Percentiles rank a stretch among this genome's conserved stretches.
These are phyloP conservation scores for Elephas maximus DNA, from an alignment of 2,113 vertebrate genomes.

Conservation along the genomic window DNA sequence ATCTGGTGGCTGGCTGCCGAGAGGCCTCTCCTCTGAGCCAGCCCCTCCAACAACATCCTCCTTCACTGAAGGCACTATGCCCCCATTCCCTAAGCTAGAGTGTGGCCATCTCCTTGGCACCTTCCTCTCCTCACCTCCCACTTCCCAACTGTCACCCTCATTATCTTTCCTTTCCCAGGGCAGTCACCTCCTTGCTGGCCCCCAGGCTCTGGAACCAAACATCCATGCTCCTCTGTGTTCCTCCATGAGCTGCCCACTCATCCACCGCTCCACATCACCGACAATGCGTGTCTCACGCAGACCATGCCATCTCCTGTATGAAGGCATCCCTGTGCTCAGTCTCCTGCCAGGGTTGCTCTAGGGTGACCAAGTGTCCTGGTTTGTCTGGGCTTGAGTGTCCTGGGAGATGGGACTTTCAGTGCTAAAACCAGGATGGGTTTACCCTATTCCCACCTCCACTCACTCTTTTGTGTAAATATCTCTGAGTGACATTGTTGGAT, in stretches of 20 bases:
- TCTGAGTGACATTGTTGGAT: no score
- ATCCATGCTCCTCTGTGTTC: rapidly evolving
- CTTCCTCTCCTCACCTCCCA: not conserved
- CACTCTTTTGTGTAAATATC: no score
- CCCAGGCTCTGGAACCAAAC: not conserved
- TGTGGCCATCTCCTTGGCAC: not conserved
- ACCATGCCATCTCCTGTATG: not conserved
- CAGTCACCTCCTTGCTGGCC: rapidly evolving
- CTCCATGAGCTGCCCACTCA: not conserved
- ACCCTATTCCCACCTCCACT: not conserved
- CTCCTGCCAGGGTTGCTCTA: no score
- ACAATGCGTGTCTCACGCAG: rapidly evolving
- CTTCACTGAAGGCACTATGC: no score
- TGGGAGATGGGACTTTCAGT: not conserved
- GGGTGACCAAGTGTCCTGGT: not conserved
- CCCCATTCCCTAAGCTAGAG: not conserved
- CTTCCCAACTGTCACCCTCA: not conserved
- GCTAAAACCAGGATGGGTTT: not conserved
- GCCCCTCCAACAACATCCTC: rapidly evolving
- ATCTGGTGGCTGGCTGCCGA: not conserved
- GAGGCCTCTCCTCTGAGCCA: not conserved
- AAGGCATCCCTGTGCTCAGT: not conserved
- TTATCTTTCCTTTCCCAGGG: not conserved
- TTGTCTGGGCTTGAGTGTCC: no score
- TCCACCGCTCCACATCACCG: no score